phyloP scores from a whole-genome alignment of 2,888 invertebrate species.

The Cylindroiulus punctatus region DNA sequence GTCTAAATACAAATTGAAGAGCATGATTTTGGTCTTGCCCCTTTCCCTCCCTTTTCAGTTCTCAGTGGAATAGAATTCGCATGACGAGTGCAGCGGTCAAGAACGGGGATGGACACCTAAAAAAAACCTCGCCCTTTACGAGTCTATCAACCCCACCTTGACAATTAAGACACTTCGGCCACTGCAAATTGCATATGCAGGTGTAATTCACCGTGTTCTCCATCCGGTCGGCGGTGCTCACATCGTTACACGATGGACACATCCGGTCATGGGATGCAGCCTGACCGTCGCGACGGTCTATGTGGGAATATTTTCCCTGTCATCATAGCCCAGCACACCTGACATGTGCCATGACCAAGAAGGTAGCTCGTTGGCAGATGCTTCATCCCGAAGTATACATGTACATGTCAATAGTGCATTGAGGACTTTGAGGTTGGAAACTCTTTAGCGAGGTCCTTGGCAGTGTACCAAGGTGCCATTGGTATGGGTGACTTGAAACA shows the following conservation, averaged over 20 bases:
- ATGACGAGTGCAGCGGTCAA: slow-evolving; percentile 29
- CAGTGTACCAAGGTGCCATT: too few species aligned
- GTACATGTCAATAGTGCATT: too few species aligned
- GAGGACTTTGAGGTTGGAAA: too few species aligned
- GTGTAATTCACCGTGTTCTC: not conserved
- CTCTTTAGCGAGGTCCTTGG: too few species aligned
- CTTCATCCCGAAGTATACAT: too few species aligned
- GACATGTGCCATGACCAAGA: too few species aligned
- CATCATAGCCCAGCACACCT: too few species aligned
- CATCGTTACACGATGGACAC: slow-evolving; percentile 29
- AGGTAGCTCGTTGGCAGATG: too few species aligned
- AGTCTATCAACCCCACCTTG: slow-evolving; percentile 27
- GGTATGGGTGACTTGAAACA: too few species aligned
- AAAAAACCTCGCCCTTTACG: not conserved
- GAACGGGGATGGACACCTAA: not conserved
- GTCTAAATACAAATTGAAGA: not conserved
- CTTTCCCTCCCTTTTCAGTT: slow-evolving; percentile 6
- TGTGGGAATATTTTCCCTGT: not conserved
- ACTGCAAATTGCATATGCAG: not conserved
- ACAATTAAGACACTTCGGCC: not conserved
- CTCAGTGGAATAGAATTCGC: not conserved
- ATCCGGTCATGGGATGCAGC: not conserved
- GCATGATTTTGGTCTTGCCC: not conserved
- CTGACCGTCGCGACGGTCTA: too few species aligned
- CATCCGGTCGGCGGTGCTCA: not conserved